Evolutionary conservation across 2,113 vertebrate species (phyloP).

Genomic region (Procavia capensis): DNA sequence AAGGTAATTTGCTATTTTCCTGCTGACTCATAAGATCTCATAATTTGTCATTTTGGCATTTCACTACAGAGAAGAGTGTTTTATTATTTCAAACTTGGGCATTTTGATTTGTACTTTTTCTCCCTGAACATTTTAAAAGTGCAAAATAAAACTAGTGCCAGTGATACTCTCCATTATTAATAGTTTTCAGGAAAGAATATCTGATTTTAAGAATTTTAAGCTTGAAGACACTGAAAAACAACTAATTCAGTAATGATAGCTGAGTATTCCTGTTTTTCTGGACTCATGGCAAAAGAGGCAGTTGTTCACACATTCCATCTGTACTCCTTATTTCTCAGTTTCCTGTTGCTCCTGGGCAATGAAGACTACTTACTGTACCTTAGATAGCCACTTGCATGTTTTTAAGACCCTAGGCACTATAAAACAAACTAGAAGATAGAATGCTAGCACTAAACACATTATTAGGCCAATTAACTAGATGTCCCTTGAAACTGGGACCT

Average conservation of each 20-base stretch:
- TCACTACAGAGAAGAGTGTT: not conserved
- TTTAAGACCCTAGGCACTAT: no score
- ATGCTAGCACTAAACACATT: no score
- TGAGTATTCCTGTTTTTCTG: not conserved
- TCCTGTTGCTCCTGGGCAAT: not conserved
- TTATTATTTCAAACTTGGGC: not conserved
- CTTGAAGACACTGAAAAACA: not conserved
- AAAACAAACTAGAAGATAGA: no score
- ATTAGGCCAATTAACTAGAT: no score
- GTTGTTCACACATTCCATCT: not conserved
- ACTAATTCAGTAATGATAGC: not conserved
- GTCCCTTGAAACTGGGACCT: not conserved
- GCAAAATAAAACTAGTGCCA: constrained; percentile 1
- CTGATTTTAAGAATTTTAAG: not conserved
- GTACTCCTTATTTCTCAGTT: not conserved
- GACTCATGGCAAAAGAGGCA: not conserved
- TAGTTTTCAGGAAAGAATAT: not conserved
- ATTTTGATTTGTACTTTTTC: constrained; percentile 20
- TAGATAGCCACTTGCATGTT: no score
- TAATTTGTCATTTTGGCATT: constrained; percentile 40
- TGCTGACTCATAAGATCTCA: not conserved
- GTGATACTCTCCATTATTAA: not conserved
- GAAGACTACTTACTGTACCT: no score
- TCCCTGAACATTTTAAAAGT: constrained; percentile 1
- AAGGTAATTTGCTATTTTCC: constrained; percentile 32